Base-by-base conservation (phyloP, 2,888 invertebrate species). In the Thymelicus sylvestris region DNA sequence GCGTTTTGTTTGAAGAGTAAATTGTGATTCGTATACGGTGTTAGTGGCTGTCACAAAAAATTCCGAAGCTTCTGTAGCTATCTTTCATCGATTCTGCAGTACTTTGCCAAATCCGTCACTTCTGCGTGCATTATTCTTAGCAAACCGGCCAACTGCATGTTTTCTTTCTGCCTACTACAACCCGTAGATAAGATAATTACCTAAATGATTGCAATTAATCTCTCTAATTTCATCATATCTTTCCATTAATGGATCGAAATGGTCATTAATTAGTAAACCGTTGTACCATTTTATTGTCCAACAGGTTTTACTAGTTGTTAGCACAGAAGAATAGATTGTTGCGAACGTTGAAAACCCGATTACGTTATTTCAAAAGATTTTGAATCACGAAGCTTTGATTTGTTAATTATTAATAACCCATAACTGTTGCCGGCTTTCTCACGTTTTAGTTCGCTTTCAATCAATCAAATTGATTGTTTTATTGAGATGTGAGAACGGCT, bases 391-490 rank as follows among this genome's bases (percentile, higher is more conserved):
- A 50, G 48, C 60, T 57, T 59, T 52, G 63, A 66, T 72, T 71
- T 71, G 66, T 52, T 71, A 72, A 74, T 67, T 76, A 78, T 77
- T 75, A 77, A 78, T 78, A 72, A 72, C 74, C 74, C 74, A 76
- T 74, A 67, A 71, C 71, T 66, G 71, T 31, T 71, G 72, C 67
- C 41, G 60, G 67, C 69, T 71, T 77, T 77, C 76, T 76, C 78
- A 78, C 76, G 77, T 76, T 74, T 66, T 66, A 59, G 72, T 73
- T 67, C 72, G 75, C 76, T 76, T 78, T 77, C 77, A 73, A 78
- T 78, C 77, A 75, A 77, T 78, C 77, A 77, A 76, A 74, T 73
- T 68, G 75, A 74, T 77, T 74, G 72, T 74, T 74, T 77, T 75
- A 78, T 79, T 76, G 76, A 72, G 74, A 74, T 74, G 74, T 79